Conservation (phyloP, 2,113 vertebrate species). For the Laticauda laticaudata region DNA sequence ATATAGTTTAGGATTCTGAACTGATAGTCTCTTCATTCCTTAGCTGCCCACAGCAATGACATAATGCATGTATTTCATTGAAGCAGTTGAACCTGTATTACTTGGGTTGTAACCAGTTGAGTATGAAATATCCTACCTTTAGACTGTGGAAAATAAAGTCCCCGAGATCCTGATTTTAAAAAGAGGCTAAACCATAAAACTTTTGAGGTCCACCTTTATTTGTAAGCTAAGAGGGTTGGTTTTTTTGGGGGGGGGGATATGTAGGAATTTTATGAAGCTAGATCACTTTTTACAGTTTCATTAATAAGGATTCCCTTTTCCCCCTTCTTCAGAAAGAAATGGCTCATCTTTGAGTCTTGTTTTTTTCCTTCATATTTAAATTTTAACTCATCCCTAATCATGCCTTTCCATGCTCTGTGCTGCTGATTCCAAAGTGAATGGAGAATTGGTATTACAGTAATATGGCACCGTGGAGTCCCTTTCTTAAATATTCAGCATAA, state of each 20-base stretch:
- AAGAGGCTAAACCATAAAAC: background rate
- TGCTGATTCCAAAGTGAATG: background rate
- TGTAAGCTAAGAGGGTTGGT: background rate
- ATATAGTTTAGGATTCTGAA: background rate
- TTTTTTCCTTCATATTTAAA: background rate
- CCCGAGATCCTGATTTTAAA: background rate
- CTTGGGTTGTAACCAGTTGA: background rate
- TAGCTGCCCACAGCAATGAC: background rate
- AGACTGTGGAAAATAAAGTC: background rate
- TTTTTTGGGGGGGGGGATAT: background rate
- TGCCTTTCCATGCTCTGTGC: background rate
- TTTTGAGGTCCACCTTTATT: background rate
- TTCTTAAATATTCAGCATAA: background rate
- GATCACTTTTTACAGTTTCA: slow-evolving; percentile 22
- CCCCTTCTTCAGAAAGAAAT: slow-evolving; percentile 20
- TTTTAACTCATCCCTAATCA: slow-evolving; percentile 36
- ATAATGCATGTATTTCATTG: background rate
- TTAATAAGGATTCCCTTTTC: slow-evolving; percentile 34
- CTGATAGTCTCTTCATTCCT: background rate
- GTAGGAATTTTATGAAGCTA: background rate
- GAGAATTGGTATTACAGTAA: background rate
- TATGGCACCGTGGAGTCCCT: background rate
- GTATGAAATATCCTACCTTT: background rate
- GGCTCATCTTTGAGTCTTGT: slow-evolving; percentile 40
- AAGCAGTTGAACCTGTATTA: background rate